Base-by-base conservation (phyloP, 2,888 invertebrate genomes). In the Phragmatobia fuliginosa region DNA sequence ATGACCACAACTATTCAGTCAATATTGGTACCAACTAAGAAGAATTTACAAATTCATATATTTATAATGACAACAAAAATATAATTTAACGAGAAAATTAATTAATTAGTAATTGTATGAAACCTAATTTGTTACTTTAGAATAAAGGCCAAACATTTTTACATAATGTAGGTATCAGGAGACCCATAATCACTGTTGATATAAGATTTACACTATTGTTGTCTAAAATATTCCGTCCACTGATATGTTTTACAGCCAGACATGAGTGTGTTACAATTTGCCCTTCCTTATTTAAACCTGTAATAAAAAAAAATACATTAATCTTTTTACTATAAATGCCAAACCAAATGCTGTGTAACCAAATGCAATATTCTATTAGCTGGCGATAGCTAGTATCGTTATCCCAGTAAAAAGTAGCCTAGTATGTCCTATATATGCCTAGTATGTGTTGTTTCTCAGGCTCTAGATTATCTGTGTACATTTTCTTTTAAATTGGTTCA, bases 201-300 rank as follows among this genome's bases (percentile, higher is more conserved):
- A 98, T 94, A 60, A 99, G 95, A 92, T 99, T 99, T 0, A 99
- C 98, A 86, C 98, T 97, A 87, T 98, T 98, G 90, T 99, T 99
- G 87, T 98, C 98, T 60, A 99, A 90, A 65, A 98, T 92, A 79
- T 96, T 96, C 69, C 95, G 90, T 8, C 98, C 99, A 86, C 97
- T 96, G 74, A 99, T 97, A 87, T 98, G 97, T 75, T 96, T 96
- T 0, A 98, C 96, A 33, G 96, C 96, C 73, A 95, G 93, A 64
- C 96, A 97, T 3, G 97, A 97, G 65, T 95, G 95, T 76, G 97
- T 97, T 0, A 98, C 97, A 67, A 98, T 96, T 82, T 95, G 95
- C 10, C 97, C 97, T 72, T 96, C 93, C 75, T 96, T 95, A 85
- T 97, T 96, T 32, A 97, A 87, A 70, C 97, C 98, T 97, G 91